Evolutionary conservation across 2,888 invertebrate genomes (phyloP).

Genomic region (Mythimna pallens): DNA sequence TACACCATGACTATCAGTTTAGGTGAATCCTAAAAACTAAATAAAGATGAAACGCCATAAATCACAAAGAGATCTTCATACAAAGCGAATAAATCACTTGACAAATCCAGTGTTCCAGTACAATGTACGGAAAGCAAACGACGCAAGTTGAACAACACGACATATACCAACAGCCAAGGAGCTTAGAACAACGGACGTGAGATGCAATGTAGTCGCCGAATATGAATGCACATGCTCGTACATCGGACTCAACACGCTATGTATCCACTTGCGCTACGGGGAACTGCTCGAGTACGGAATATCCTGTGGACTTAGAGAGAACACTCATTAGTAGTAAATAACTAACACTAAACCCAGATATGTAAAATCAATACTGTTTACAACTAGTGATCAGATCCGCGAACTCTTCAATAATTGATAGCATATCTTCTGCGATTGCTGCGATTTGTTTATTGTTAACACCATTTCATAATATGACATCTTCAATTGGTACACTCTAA

Average conservation of each 20-base stretch:
- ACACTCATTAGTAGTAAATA: background rate
- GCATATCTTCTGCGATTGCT: too few species aligned
- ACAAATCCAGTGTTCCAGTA: background rate
- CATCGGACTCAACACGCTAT: constrained; percentile 20
- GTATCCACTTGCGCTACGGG: constrained; percentile 11
- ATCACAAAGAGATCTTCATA: background rate
- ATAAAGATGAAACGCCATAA: background rate
- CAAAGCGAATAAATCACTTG: background rate
- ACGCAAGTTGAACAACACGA: constrained; percentile 4
- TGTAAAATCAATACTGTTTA: background rate
- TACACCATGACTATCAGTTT: background rate
- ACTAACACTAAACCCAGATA: background rate
- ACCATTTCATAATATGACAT: too few species aligned
- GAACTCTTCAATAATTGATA: too few species aligned
- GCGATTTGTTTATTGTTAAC: too few species aligned
- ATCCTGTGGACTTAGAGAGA: constrained; percentile 2
- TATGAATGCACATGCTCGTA: background rate
- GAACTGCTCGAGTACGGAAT: constrained; percentile 28
- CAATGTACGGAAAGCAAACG: background rate
- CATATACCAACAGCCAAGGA: constrained; percentile 5
- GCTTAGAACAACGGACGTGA: constrained; percentile 14
- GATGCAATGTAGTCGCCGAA: constrained; percentile 1
- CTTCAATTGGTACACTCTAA: too few species aligned
- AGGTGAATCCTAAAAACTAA: background rate
- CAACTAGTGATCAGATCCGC: too few species aligned